phyloP scores from a whole-genome alignment of 2,888 invertebrate species.

The Caenorhabditis uteleia region DNA sequence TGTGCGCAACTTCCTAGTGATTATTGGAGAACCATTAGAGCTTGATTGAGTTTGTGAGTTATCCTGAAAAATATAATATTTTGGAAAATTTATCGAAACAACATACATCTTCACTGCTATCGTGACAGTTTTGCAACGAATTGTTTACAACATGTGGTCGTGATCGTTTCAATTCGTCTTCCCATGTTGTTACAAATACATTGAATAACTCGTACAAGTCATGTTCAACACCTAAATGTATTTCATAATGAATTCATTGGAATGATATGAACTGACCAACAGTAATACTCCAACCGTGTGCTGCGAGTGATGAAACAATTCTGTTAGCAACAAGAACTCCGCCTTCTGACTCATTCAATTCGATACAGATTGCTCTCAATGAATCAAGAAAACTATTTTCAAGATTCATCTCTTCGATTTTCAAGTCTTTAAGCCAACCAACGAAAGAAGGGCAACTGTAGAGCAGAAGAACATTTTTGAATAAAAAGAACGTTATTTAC shows the following conservation, averaged over 20 bases:
- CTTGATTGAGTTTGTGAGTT: too few species aligned
- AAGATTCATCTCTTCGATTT: constrained; percentile 10
- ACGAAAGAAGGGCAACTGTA: constrained; percentile 52
- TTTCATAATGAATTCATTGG: too few species aligned
- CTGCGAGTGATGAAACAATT: constrained; percentile 34
- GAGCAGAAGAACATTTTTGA: too few species aligned
- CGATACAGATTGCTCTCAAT: constrained; percentile 12
- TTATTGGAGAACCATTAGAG: too few species aligned
- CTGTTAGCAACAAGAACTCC: constrained; percentile 30
- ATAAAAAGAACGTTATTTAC: not conserved
- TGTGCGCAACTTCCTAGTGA: too few species aligned
- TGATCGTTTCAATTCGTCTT: constrained; percentile 77
- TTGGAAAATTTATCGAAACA: too few species aligned
- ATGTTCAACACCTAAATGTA: constrained; percentile 66
- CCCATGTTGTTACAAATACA: constrained; percentile 85
- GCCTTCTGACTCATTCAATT: constrained; percentile 28
- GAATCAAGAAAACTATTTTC: constrained; percentile 23
- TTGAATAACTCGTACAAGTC: constrained; percentile 93
- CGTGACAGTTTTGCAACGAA: constrained; percentile 24
- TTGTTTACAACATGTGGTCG: constrained; percentile 7
- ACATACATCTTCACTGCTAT: too few species aligned
- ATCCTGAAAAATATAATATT: too few species aligned
- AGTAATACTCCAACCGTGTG: constrained; percentile 50
- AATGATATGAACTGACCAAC: constrained; percentile 15
- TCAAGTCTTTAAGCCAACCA: constrained; percentile 36